These are phyloP conservation scores for Chymomyza procnemis DNA, from an alignment of 2,888 invertebrate genomes.

Conservation along the genomic window DNA sequence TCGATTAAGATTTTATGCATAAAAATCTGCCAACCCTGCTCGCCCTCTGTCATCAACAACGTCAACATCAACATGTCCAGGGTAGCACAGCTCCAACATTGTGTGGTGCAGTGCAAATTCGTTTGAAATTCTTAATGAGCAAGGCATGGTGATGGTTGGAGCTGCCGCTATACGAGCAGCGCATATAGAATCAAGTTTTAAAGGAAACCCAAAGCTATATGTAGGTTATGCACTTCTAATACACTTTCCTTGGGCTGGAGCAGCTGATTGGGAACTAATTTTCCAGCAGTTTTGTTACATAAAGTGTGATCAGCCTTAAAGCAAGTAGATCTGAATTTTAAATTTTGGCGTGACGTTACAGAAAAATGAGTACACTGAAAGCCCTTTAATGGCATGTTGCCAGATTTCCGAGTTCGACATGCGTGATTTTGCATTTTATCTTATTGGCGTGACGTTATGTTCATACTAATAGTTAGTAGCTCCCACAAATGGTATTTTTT, in stretches of 20 bases:
- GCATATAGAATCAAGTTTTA: background rate
- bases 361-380: no score
- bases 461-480: no score
- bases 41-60: background rate
- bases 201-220: background rate
- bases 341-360: no score
- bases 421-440: no score
- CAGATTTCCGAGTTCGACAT: no score
- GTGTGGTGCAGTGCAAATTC: slow-evolving; percentile 40
- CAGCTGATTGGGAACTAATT: no score
- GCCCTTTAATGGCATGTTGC: no score
- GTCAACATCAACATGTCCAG: slow-evolving; percentile 16
- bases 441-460: no score
- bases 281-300: no score
- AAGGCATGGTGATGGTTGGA: slow-evolving; percentile 56
- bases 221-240: background rate
- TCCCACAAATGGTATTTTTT: no score
- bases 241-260: background rate
- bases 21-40: slow-evolving; percentile 37
- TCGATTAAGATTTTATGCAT: slow-evolving; percentile 72
- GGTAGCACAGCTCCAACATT: background rate
- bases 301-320: no score
- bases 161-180: slow-evolving; percentile 15
- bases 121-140: slow-evolving; percentile 72
- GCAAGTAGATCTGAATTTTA: no score